phyloP scores from a whole-genome alignment of 2,888 invertebrate genomes.

The Apodemia duryi region DNA sequence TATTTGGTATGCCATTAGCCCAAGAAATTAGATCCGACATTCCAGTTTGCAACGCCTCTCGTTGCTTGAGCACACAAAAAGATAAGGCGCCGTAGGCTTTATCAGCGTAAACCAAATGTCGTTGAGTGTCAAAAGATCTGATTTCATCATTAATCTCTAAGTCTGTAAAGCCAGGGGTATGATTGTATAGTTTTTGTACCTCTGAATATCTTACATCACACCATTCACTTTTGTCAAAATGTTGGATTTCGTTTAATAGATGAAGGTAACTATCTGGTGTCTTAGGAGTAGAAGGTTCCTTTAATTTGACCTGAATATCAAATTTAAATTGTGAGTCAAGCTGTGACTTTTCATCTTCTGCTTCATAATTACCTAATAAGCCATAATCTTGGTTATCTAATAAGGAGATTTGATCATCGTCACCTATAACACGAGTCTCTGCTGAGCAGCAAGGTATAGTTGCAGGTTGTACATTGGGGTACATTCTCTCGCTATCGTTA shows the following conservation, averaged over 20 bases:
- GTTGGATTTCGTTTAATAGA: slow-evolving; percentile 6
- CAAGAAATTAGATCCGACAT: not conserved
- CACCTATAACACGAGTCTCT: not conserved
- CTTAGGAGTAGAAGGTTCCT: slow-evolving; percentile 9
- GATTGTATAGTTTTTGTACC: slow-evolving; percentile 15
- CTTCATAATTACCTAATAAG: not conserved
- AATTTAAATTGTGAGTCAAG: not conserved
- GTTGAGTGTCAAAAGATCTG: not conserved
- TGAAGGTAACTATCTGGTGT: not conserved
- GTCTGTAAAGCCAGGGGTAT: slow-evolving; percentile 2
- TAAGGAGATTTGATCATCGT: not conserved
- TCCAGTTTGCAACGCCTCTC: slow-evolving; percentile 5
- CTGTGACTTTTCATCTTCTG: not conserved
- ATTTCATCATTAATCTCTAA: slow-evolving; percentile 18
- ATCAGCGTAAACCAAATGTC: slow-evolving; percentile 14
- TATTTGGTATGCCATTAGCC: not conserved
- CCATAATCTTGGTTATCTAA: not conserved
- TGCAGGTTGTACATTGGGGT: not conserved
- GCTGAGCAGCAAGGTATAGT: not conserved
- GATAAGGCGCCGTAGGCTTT: slow-evolving; percentile 7
- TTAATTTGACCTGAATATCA: slow-evolving; percentile 11
- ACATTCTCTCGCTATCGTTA: not conserved
- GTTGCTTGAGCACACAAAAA: slow-evolving; percentile 15
- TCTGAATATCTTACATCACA: slow-evolving; percentile 17
- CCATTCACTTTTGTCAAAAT: slow-evolving; percentile 16